phyloP scores from a whole-genome alignment of 1,140 invertebrate genomes.

The Scaptomyza pallida region DNA sequence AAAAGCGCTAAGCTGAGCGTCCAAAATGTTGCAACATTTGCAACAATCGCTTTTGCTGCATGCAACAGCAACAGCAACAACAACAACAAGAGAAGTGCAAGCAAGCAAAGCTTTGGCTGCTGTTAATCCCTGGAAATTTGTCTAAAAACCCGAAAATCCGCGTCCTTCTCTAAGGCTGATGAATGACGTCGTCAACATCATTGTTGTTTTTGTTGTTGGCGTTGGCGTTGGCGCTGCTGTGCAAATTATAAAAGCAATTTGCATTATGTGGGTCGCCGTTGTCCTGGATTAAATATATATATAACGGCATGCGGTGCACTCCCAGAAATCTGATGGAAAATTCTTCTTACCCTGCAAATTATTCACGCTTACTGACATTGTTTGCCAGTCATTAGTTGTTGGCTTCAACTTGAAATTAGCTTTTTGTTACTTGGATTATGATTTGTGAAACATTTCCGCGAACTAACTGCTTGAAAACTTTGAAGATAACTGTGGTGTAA shows the following conservation, averaged over 20 bases:
- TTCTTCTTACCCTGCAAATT: constrained; percentile 12
- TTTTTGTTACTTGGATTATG: constrained; percentile 28
- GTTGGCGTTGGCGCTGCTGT: constrained; percentile 47
- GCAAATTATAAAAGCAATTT: constrained; percentile 79
- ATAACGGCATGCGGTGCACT: constrained; percentile 1
- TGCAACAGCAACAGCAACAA: constrained; percentile 21
- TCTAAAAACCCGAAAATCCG: constrained; percentile 48
- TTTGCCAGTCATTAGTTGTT: constrained; percentile 17
- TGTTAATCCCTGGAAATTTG: constrained; percentile 74
- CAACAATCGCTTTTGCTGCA: constrained; percentile 16
- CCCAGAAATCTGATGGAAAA: neutral
- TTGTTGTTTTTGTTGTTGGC: neutral
- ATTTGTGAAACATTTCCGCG: constrained; percentile 22
- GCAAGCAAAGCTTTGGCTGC: constrained; percentile 13
- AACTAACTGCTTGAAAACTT: too few relatives aligned
- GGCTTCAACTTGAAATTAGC: constrained; percentile 20
- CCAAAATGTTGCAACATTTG: constrained; percentile 67
- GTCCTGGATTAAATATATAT: constrained; percentile 49
- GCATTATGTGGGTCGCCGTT: constrained; percentile 72
- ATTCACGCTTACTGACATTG: constrained; percentile 26
- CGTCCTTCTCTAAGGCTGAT: constrained; percentile 61
- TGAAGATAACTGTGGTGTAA: too few relatives aligned
- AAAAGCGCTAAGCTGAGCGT: constrained; percentile 54
- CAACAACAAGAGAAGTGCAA: constrained; percentile 23
- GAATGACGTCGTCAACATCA: constrained; percentile 52